A percentile compares a stretch with the other conserved stretches of the same genome.
Conservation (phyloP, 2,888 invertebrate species). For the Aquatica leii region DNA sequence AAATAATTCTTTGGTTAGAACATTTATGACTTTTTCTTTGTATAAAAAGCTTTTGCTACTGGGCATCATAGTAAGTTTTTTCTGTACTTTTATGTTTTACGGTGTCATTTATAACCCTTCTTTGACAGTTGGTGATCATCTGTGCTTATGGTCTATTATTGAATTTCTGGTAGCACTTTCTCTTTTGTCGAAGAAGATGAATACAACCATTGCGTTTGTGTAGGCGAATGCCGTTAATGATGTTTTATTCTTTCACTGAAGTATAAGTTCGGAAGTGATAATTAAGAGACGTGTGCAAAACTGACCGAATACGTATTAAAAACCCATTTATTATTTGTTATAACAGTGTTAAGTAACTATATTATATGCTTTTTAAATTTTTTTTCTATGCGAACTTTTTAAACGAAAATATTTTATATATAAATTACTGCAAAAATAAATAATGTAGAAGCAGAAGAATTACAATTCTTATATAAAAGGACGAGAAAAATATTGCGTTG, state of each 20-base stretch:
- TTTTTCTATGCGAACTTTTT: no score
- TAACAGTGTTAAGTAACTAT: no score
- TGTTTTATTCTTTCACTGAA: neutral
- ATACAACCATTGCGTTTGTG: neutral
- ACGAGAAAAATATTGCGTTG: no score
- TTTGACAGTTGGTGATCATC: conserved; percentile 40
- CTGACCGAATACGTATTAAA: no score
- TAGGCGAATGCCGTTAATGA: neutral
- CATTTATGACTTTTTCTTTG: conserved; percentile 51
- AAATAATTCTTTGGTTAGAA: conserved; percentile 52
- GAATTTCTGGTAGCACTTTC: conserved; percentile 19
- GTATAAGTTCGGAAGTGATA: neutral
- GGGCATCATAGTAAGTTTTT: conserved; percentile 40
- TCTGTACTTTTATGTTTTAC: conserved; percentile 36
- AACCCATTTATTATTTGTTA: no score
- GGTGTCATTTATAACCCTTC: conserved; percentile 47
- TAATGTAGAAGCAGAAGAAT: no score
- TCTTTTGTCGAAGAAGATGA: conserved; percentile 14
- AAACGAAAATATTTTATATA: no score
- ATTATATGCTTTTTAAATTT: no score
- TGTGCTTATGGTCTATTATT: conserved; percentile 27
- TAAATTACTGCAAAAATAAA: no score
- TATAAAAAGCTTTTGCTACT: conserved; percentile 43
- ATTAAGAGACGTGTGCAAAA: no score
- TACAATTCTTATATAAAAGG: no score